Conservation (phyloP, 2,797 vertebrate genomes). For the Lacerta viridis region DNA sequence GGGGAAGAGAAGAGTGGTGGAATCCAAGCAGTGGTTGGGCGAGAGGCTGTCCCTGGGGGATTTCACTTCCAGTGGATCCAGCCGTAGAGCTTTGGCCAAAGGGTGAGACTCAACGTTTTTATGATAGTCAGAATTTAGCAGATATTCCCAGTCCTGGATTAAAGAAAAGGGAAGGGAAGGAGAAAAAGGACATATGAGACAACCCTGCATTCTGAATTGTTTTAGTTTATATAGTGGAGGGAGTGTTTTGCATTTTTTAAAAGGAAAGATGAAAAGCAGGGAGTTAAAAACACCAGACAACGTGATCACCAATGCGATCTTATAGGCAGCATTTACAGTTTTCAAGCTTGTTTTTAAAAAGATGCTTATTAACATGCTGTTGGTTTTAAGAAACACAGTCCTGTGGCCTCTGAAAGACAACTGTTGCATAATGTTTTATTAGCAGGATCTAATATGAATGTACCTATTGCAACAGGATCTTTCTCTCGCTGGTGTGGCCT, state of each 20-base stretch:
- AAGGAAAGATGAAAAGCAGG: neutral
- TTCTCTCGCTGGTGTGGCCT: too few relatives aligned
- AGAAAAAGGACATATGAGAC: constrained; percentile 23
- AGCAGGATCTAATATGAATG: neutral
- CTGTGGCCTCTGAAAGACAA: neutral
- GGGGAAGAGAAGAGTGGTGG: constrained; percentile 90
- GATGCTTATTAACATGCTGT: neutral
- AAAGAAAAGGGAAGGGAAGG: neutral
- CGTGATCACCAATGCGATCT: neutral
- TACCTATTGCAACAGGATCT: too few relatives aligned
- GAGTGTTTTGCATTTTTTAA: neutral
- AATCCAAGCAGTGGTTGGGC: constrained; percentile 86
- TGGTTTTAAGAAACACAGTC: neutral
- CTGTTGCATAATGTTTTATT: neutral
- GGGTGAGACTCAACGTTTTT: constrained; percentile 87
- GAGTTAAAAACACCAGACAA: neutral
- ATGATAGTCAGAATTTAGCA: constrained; percentile 91
- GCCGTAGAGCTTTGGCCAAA: constrained; percentile 78
- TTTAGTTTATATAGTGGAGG: neutral
- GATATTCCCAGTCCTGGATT: constrained; percentile 93
- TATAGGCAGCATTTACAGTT: neutral
- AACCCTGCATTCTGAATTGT: neutral
- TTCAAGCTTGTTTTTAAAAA: neutral
- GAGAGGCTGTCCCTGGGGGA: constrained; percentile 75
- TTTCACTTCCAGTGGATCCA: constrained; percentile 76